Base-by-base conservation (phyloP, 2,888 invertebrate genomes). In the Dioctria linearis region DNA sequence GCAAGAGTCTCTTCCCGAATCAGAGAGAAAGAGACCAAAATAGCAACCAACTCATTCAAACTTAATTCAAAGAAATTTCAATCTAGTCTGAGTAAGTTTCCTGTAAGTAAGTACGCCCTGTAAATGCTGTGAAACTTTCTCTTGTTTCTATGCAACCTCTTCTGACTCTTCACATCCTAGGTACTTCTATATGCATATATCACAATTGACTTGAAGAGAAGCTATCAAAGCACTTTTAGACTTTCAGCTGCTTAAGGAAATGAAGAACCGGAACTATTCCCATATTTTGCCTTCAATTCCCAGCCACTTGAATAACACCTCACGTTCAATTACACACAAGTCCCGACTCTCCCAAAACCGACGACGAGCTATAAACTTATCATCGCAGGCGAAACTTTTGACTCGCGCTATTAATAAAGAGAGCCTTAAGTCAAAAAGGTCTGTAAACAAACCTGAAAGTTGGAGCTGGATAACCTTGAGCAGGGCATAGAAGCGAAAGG, bases 391-490 rank as follows among this genome's bases (percentile, higher is more conserved):
- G 9, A 39, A 69, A 69, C 37, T 69, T 69, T 69, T n/a, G n/a
- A 42, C 25, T 0, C 6, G 6, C n/a, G 54, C n/a, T 54, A 54
- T 54, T 54, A 54, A 54, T 54, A 54, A 54, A n/a, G 11, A 46
- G 46, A 46, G 46, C 46, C 25, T 46, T 4, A 54, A n/a, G 54
- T 11, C 11, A 11, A 11, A 11, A 11, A n/a, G n/a, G 11, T 37
- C n/a, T 51, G 13, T 46, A 37, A 76, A 40, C 80, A 83, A 90
- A 94, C 93, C 93, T 93, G 91, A 92, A 92, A 84, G 90, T 87
- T 86, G 93, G 93, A 86, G 93, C 91, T 82, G 93, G 93, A 88
- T 91, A 93, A 65, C 92, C 93, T 88, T 93, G 93, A 43, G 93
- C 93, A 82, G 93, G 93, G 88, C 93, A 94, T 85, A 92, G 88